Conservation (phyloP, 2,888 invertebrate genomes). For the Cataglyphis rosenhaueri region DNA sequence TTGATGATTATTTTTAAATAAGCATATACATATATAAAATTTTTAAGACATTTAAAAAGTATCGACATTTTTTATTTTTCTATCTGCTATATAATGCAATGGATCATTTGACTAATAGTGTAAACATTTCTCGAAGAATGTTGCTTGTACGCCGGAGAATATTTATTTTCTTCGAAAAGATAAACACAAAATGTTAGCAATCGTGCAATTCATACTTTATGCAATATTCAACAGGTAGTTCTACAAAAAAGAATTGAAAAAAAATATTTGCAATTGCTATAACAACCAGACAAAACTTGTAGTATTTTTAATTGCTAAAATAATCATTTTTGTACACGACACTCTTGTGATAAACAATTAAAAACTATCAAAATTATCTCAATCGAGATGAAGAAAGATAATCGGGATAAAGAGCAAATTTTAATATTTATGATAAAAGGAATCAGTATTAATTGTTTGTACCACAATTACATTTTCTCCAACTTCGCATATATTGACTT, state of each 20-base stretch:
- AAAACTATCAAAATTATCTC: background rate
- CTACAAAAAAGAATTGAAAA: background rate
- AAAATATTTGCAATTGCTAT: background rate
- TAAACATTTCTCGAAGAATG: background rate
- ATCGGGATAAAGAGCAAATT: background rate
- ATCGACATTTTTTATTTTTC: background rate
- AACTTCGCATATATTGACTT: constrained; percentile 1
- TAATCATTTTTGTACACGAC: background rate
- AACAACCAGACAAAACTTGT: background rate
- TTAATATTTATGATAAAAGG: background rate
- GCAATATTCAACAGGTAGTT: background rate
- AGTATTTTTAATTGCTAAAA: background rate
- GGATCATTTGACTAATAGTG: background rate
- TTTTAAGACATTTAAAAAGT: background rate
- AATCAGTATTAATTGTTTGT: background rate
- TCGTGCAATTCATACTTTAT: background rate
- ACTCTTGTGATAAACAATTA: background rate
- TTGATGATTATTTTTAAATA: background rate
- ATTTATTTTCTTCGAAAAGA: background rate
- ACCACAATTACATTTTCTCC: background rate
- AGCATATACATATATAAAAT: background rate
- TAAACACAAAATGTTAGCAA: background rate
- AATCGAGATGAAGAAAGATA: background rate
- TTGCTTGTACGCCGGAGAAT: background rate
- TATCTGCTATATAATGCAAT: too few species aligned